phyloP scores from a whole-genome alignment of 2,797 vertebrate genomes.

The Megaceryle alcyon region DNA sequence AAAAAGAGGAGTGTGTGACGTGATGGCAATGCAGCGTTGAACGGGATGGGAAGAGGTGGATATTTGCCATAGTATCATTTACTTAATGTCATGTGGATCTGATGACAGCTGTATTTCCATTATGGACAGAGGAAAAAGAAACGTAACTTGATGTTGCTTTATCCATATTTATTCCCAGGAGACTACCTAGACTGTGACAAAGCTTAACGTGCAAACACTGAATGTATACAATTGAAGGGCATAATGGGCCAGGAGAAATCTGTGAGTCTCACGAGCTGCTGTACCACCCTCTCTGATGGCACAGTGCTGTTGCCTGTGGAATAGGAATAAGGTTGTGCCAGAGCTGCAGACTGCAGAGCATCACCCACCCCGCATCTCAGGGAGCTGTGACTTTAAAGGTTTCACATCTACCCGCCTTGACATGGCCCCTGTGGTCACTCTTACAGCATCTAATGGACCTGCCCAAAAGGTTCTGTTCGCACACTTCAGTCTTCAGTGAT shows the following conservation, averaged over 20 bases:
- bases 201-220: conserved; percentile 38
- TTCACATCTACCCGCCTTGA: not conserved
- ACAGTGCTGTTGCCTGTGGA: not conserved
- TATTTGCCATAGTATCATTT: conserved; percentile 46
- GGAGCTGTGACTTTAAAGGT: not conserved
- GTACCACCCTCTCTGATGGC: not conserved
- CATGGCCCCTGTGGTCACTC: accelerated
- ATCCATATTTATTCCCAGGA: conserved; percentile 1
- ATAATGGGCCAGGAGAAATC: not conserved
- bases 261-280: not conserved
- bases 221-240: conserved; percentile 3
- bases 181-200: not conserved
- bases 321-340: not conserved
- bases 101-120: conserved; percentile 54
- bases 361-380: too few species aligned
- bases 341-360: not conserved
- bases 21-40: not conserved
- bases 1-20: not conserved
- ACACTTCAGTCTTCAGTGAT: accelerated
- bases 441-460: accelerated
- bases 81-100: conserved; percentile 27
- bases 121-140: conserved; percentile 1
- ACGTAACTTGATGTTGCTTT: conserved; percentile 12
- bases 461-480: not conserved
- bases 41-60: conserved; percentile 5